These are phyloP conservation scores for Acronicta leporina DNA, from an alignment of 2,888 invertebrate species.

Conservation along the genomic window DNA sequence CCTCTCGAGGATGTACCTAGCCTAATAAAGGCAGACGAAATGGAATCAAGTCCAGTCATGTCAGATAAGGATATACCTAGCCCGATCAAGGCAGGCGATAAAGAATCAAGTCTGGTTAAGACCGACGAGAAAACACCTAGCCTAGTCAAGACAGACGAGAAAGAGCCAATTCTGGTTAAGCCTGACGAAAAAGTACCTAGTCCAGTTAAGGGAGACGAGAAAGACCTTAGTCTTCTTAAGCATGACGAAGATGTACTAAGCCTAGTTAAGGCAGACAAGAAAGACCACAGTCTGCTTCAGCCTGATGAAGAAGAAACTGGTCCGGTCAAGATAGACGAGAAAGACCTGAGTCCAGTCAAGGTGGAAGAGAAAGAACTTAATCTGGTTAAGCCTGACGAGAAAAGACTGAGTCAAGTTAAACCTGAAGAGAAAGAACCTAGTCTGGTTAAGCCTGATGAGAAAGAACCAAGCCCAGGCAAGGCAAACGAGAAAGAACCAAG, in stretches of 20 bases:
- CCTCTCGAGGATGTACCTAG: conserved; percentile 11
- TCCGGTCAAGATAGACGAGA: not conserved
- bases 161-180: conserved; percentile 4
- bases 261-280: conserved; percentile 10
- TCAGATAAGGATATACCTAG: conserved; percentile 19
- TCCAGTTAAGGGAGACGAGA: conserved; percentile 4
- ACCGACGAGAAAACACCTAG: conserved; percentile 11
- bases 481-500: not conserved
- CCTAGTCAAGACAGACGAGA: conserved; percentile 5
- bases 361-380: conserved; percentile 10
- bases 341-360: not conserved
- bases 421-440: conserved; percentile 26
- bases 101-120: not conserved
- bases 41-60: conserved; percentile 7
- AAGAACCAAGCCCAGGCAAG: not conserved
- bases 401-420: conserved; percentile 16
- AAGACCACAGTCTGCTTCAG: conserved; percentile 25
- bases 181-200: conserved; percentile 6
- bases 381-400: conserved; percentile 1
- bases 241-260: conserved; percentile 6
- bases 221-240: conserved; percentile 9
- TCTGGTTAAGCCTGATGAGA: conserved; percentile 13
- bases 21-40: conserved; percentile 7
- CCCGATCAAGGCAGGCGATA: conserved; percentile 13
- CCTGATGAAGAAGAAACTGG: conserved; percentile 11